Conservation (phyloP, 2,797 vertebrate genomes). For the Pygocentrus nattereri region DNA sequence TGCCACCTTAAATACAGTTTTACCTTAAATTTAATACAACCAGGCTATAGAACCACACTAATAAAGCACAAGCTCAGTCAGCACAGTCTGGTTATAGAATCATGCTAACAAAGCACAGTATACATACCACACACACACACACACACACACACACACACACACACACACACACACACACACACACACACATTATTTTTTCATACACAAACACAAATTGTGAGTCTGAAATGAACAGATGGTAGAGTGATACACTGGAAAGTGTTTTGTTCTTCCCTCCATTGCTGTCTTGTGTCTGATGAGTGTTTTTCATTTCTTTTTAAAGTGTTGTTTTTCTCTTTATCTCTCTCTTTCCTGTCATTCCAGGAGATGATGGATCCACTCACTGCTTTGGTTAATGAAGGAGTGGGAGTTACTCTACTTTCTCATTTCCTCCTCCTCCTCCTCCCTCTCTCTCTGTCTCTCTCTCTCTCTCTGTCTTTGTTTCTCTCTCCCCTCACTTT, state of each 20-base stretch:
- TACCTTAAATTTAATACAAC: too few species aligned
- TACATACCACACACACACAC: too few species aligned
- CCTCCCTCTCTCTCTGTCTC: constrained; percentile 45
- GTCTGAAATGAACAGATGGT: constrained; percentile 74
- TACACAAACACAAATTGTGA: not conserved
- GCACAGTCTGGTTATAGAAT: too few species aligned
- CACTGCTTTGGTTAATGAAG: constrained; percentile 74
- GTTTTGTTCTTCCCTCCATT: constrained; percentile 69
- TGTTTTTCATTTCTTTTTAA: constrained; percentile 7
- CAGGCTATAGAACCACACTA: too few species aligned
- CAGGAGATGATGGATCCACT: constrained; percentile 69
- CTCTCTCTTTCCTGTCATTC: constrained; percentile 56
- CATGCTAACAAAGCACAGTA: too few species aligned
- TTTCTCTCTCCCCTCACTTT: constrained; percentile 9
- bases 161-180: too few species aligned
- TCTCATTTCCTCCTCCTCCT: constrained; percentile 13
- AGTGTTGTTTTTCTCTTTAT: constrained; percentile 41
- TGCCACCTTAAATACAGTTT: too few species aligned
- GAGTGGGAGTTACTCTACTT: constrained; percentile 62
- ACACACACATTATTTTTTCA: too few species aligned
- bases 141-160: too few species aligned
- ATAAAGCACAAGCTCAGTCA: too few species aligned
- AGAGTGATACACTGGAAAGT: constrained; percentile 69
- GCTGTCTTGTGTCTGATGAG: constrained; percentile 47
- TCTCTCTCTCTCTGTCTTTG: not conserved